phyloP scores from a whole-genome alignment of 2,888 invertebrate species.

The Pollenia labialis region DNA sequence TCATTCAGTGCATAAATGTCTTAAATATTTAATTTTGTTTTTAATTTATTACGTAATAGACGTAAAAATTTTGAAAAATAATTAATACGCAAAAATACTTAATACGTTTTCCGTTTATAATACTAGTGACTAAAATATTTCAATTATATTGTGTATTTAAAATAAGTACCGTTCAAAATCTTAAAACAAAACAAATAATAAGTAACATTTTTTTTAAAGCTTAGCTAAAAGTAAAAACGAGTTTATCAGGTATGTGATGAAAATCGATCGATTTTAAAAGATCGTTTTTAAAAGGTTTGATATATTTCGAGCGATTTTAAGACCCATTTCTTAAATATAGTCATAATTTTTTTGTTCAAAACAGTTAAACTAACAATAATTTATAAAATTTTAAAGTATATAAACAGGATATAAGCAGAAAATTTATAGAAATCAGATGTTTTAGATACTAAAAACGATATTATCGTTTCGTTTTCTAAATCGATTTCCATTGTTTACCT shows the following conservation, averaged over 20 bases:
- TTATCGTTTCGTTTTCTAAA: too few species aligned
- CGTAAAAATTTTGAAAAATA: slow-evolving; percentile 25
- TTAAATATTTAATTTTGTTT: slow-evolving; percentile 8
- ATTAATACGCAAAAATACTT: slow-evolving; percentile 48
- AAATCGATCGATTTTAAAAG: too few species aligned
- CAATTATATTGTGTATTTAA: slow-evolving; percentile 34
- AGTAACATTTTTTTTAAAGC: slow-evolving; percentile 38
- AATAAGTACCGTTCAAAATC: slow-evolving; percentile 50
- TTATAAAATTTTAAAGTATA: too few species aligned
- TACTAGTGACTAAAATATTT: slow-evolving; percentile 60
- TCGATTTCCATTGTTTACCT: too few species aligned
- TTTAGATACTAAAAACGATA: too few species aligned
- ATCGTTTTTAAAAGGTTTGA: too few species aligned
- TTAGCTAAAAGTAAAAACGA: slow-evolving; percentile 40
- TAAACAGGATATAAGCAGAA: too few species aligned
- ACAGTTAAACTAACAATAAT: too few species aligned
- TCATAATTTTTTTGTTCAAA: too few species aligned
- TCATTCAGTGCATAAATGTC: slow-evolving; percentile 58
- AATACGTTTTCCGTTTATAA: slow-evolving; percentile 26
- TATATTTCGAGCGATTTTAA: too few species aligned
- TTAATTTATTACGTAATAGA: slow-evolving; percentile 16
- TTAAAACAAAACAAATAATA: slow-evolving; percentile 23
- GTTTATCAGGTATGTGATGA: not conserved
- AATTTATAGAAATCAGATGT: too few species aligned
- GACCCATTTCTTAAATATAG: too few species aligned